These are phyloP conservation scores for Pammene fasciana DNA, from an alignment of 2,888 invertebrate species.

Conservation along the genomic window DNA sequence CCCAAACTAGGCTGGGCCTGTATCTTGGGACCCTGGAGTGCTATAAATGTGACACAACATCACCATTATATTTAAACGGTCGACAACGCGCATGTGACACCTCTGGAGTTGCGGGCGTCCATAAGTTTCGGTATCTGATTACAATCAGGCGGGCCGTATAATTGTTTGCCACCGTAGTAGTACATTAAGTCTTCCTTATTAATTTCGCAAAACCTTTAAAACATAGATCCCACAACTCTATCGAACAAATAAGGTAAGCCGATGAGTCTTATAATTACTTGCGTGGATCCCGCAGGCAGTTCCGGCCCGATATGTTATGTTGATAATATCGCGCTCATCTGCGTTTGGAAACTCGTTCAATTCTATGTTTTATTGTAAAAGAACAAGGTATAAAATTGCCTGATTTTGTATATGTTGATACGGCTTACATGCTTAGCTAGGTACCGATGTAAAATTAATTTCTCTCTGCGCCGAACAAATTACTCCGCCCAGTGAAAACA, in stretches of 20 bases:
- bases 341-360: neutral
- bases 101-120: no score
- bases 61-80: no score
- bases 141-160: no score
- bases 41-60: no score
- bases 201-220: conserved; percentile 9
- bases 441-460: conserved; percentile 63
- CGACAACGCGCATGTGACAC: no score
- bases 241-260: conserved; percentile 51
- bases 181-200: no score
- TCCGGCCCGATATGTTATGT: conserved; percentile 44
- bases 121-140: no score
- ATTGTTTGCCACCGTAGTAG: no score
- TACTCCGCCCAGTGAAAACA: conserved; percentile 45
- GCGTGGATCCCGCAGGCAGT: conserved; percentile 51
- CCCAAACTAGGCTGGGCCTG: no score
- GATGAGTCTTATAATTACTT: conserved; percentile 64
- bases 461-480: conserved; percentile 49
- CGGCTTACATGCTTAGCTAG: neutral
- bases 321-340: neutral
- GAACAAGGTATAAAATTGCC: neutral
- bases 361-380: neutral
- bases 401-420: neutral
- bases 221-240: conserved; percentile 18
- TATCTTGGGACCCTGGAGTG: no score